phyloP scores from a whole-genome alignment of 2,113 vertebrate genomes.

The Helogale parvula region DNA sequence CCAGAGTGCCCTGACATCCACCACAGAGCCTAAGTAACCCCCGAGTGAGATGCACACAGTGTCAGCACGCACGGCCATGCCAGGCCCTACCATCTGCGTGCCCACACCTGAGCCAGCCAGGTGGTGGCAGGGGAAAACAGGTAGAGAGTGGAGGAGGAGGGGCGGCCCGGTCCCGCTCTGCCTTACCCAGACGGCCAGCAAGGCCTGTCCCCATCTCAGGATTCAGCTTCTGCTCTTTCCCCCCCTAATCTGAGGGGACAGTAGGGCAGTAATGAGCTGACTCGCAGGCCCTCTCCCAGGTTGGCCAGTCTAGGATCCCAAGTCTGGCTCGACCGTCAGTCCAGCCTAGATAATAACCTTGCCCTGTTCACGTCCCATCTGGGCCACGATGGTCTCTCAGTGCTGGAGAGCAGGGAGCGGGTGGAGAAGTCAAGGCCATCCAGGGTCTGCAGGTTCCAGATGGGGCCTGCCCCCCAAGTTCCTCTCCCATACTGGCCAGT shows the following conservation, averaged over 20 bases:
- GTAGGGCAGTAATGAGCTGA: not conserved
- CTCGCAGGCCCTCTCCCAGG: not conserved
- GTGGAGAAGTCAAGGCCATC: not conserved
- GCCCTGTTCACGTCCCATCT: not conserved
- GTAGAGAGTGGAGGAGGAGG: rapidly evolving
- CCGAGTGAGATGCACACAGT: not conserved
- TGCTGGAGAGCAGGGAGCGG: not conserved
- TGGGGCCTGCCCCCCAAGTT: rapidly evolving
- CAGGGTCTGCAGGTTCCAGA: not conserved
- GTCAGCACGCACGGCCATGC: not conserved
- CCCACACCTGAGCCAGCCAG: not conserved
- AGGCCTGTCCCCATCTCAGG: not conserved
- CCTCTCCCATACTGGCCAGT: not conserved
- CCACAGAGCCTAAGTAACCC: not conserved
- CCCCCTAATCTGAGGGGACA: not conserved
- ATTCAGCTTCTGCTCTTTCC: not conserved
- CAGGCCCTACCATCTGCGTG: not conserved
- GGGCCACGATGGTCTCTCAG: not conserved
- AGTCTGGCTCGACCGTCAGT: not conserved
- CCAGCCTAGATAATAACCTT: not conserved
- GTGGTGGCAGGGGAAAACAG: not conserved
- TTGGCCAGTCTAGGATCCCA: not conserved
- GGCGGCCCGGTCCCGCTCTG: not conserved
- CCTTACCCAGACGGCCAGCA: not conserved
- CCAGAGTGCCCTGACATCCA: not conserved